Percentiles rank a stretch among this genome's conserved stretches.
Conservation (phyloP, 2,797 vertebrate species). For the Onychomys arenicola region DNA sequence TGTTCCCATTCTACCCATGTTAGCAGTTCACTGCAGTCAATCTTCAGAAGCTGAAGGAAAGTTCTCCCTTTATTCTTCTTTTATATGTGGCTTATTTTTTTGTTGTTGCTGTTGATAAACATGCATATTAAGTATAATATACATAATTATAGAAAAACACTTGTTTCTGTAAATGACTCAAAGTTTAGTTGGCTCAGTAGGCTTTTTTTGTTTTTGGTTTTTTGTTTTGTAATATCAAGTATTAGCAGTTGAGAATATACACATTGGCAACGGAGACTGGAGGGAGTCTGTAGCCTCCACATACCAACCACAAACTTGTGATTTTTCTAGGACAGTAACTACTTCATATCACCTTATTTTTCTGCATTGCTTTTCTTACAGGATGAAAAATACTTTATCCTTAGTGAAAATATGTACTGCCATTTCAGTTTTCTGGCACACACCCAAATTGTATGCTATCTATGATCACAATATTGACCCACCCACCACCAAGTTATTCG, state of each 20-base stretch:
- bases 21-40: neutral
- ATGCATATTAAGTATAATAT: neutral
- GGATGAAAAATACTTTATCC: neutral
- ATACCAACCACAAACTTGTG: neutral
- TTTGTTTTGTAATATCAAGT: neutral
- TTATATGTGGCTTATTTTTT: neutral
- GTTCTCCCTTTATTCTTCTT: neutral
- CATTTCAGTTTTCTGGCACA: neutral
- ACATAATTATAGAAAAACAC: neutral
- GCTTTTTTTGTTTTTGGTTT: neutral
- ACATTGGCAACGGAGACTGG: neutral
- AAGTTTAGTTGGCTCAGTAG: neutral
- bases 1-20: neutral
- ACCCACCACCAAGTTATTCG: neutral
- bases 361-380: neutral
- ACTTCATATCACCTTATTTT: neutral
- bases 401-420: neutral
- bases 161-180: neutral
- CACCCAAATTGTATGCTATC: neutral
- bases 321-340: neutral
- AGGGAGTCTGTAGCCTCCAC: neutral
- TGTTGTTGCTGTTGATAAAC: conserved; percentile 22
- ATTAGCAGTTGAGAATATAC: neutral
- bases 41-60: neutral
- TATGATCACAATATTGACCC: neutral